Percentiles rank a stretch among this genome's conserved stretches.
Conservation (phyloP, 1,140 invertebrate species). For the Popillia japonica region DNA sequence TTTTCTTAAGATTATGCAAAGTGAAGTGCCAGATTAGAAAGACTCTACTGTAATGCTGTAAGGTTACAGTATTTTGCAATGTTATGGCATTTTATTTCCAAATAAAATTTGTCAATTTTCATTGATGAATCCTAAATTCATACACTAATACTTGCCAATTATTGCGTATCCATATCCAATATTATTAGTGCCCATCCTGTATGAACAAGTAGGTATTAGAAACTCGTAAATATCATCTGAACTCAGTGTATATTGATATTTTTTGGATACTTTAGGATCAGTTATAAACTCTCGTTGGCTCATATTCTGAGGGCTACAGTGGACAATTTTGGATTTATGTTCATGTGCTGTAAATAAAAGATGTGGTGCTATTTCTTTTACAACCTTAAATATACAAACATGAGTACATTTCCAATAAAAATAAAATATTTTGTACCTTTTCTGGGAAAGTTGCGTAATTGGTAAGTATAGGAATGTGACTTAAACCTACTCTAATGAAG, state of each 20-base stretch:
- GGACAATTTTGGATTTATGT: conserved; percentile 73
- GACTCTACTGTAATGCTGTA: too few species aligned
- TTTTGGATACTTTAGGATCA: conserved; percentile 61
- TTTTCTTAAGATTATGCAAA: too few species aligned
- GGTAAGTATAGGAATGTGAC: conserved; percentile 74
- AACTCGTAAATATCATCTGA: conserved; percentile 78
- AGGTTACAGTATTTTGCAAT: too few species aligned
- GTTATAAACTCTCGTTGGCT: conserved; percentile 62
- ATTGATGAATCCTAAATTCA: too few species aligned
- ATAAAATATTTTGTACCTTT: conserved; percentile 60
- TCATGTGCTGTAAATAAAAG: conserved; percentile 87
- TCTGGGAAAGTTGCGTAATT: conserved; percentile 69
- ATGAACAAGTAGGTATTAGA: conserved; percentile 91
- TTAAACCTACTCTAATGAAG: conserved; percentile 73
- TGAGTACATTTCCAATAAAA: neutral
- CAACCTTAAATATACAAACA: conserved; percentile 62
- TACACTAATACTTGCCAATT: conserved; percentile 68
- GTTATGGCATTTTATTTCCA: too few species aligned
- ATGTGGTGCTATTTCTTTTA: conserved; percentile 74
- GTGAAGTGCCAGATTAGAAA: too few species aligned
- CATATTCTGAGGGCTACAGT: conserved; percentile 61
- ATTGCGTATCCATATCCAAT: conserved; percentile 87
- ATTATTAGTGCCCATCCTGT: conserved; percentile 86
- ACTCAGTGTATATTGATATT: conserved; percentile 63
- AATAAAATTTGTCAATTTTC: too few species aligned